Conservation (phyloP, 1,140 invertebrate genomes). For the Nylanderia fulva region DNA sequence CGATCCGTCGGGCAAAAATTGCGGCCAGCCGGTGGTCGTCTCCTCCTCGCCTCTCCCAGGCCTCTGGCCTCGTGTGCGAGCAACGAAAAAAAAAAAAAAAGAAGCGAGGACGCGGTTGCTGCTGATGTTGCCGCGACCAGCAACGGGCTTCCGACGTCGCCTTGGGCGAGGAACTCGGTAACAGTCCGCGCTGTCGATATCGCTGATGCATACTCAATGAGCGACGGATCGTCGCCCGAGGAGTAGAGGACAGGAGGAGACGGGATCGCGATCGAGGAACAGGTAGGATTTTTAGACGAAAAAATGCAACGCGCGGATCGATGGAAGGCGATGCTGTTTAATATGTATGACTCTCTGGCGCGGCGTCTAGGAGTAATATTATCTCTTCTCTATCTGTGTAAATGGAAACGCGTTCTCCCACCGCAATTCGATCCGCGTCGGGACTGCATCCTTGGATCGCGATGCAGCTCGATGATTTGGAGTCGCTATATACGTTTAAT, state of each 20-base stretch:
- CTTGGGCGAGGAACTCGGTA: conserved; percentile 71
- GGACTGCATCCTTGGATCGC: conserved; percentile 55
- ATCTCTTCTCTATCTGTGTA: conserved; percentile 72
- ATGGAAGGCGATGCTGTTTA: conserved; percentile 73
- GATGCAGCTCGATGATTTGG: conserved; percentile 55
- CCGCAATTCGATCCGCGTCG: conserved; percentile 64
- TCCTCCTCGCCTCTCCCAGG: conserved; percentile 25
- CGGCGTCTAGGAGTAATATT: conserved; percentile 73
- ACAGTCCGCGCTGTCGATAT: conserved; percentile 77
- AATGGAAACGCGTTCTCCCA: conserved; percentile 75
- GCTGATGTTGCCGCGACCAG: conserved; percentile 62
- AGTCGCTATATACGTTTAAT: conserved; percentile 10
- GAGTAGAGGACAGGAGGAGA: conserved; percentile 8
- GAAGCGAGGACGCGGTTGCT: background rate
- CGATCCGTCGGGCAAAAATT: conserved; percentile 69
- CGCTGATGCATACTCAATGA: conserved; percentile 81
- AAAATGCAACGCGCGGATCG: conserved; percentile 72
- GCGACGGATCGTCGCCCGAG: conserved; percentile 72
- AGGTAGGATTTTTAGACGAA: conserved; percentile 71
- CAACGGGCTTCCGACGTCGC: conserved; percentile 73
- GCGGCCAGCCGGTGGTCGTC: conserved; percentile 63
- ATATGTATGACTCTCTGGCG: conserved; percentile 78
- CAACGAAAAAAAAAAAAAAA: background rate
- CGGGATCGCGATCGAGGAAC: conserved; percentile 62
- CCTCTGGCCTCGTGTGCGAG: conserved; percentile 1